phyloP scores from a whole-genome alignment of 2,113 vertebrate genomes.

The Vireo altiloquus region DNA sequence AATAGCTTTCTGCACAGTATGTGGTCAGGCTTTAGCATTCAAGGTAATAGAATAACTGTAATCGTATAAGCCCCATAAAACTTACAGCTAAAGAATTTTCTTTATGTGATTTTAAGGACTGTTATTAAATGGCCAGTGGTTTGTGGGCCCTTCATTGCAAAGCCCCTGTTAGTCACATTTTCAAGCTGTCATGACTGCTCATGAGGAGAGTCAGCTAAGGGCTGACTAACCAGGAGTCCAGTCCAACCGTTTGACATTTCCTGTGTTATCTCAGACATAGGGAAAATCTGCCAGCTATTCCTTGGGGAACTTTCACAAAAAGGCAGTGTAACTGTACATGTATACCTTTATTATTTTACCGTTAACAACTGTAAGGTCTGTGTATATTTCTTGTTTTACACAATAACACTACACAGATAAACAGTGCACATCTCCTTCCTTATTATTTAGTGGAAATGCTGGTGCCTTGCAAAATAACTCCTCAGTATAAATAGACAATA shows the following conservation, averaged over 20 bases:
- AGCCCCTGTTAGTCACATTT: background rate
- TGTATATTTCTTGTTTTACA: background rate
- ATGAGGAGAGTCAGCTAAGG: background rate
- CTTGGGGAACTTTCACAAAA: background rate
- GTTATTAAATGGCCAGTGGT: background rate
- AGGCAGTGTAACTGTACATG: background rate
- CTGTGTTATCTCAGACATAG: background rate
- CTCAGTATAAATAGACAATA: background rate
- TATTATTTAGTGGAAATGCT: background rate
- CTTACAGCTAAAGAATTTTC: background rate
- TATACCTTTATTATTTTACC: background rate
- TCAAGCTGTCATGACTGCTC: background rate
- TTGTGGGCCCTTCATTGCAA: background rate
- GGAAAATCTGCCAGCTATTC: background rate
- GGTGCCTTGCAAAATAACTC: background rate
- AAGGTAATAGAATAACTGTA: slow-evolving; percentile 18
- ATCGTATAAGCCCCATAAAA: slow-evolving; percentile 21
- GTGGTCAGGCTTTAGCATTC: slow-evolving; percentile 8
- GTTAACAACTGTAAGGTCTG: background rate
- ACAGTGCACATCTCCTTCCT: background rate
- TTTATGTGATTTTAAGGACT: slow-evolving; percentile 18
- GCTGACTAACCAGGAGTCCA: background rate
- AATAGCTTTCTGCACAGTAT: background rate
- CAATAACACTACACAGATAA: background rate
- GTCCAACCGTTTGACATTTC: background rate